Base-by-base conservation (phyloP, 2,113 vertebrate genomes). In the Indicator indicator region DNA sequence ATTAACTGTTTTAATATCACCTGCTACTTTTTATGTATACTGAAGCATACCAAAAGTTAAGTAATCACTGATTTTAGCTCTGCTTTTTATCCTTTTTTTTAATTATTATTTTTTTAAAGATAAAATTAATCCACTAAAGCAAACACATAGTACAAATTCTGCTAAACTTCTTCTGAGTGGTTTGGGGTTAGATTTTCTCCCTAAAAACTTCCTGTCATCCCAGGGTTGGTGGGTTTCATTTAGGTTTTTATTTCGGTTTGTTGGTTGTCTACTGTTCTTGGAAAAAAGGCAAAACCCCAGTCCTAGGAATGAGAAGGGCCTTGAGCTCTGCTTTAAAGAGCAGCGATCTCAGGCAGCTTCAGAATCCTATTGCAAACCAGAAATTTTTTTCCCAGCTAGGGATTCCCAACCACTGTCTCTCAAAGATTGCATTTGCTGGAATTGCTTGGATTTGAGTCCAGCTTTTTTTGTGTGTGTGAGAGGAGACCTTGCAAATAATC, bases 1-100 rank as follows among this genome's bases (percentile, higher is more conserved):
- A 91, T 95, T 91, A 71, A 97, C 92, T 94, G 88, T 89, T 85
- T 80, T 88, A 50, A 78, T 94, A 78, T 88, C 68, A 28, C 44
- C 69, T 93, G 81, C 71, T 96, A 27, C 48, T 81, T 70, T 63
- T 79, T 52, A 52, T 86, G 62, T 92, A 32, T 83, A 44, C 91
- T 88, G 69, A 83, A 85, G 44, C 42, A 44, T 80, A 79, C 42
- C 27, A 56, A 60, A 89, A 94, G 13, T 79, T 55, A 77, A 77
- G 38, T 84, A 48, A 60, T 64, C 27, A 14, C 19, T 90, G 5
- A 58, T 68, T 94, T 83, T 80, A 44, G 62, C 54, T 70, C 18
- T 4, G 7, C 26, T 90, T 83, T 73, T 86, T 75, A 26, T 8
- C 42, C 15, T 44, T 44, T 44, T 44, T 64, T 36, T 19, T 42